Base-by-base conservation (phyloP, 1,140 invertebrate species). In the Dinoponera quadriceps region DNA sequence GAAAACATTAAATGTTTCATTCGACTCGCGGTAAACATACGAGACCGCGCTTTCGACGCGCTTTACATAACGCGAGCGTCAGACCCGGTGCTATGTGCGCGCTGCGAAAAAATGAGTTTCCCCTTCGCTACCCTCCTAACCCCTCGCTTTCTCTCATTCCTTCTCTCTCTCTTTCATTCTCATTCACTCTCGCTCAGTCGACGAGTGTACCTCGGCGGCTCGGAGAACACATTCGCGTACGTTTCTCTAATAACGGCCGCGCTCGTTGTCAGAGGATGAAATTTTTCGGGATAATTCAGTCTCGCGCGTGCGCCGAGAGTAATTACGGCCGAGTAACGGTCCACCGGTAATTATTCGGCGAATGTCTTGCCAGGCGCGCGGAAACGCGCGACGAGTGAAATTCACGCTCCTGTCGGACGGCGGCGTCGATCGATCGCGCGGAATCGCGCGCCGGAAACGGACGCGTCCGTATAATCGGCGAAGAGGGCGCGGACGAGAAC, bases 1-100 rank as follows among this genome's bases (percentile, higher is more conserved):
- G 59, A 75, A 75, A 77, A 77, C 33, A 29, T 65, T 51, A 65
- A 33, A 65, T 51, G 38, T 77, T 65, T 65, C 63, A 65, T 77
- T 65, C 27, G 44, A 63, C 49, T 27, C 14, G 20, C 18, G 29
- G 44, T 9, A 44, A 44, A 44, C 20, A 25, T n/a, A 3, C 14
- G n/a, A 65, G 2, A 51, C 33, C 51, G 20, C 44, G 62, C 49
- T 51, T 74, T 18, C 38, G 54, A 48, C 57, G n/a, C 9, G 59
- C 7, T 44, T 62, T 62, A 48, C 72, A 62, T 63, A 29, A 63
- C 4, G 73, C 59, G 29, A 75, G 29, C 49, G 57, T 63, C 49
- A n/a, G 63, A 63, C n/a, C n/a, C n/a, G 73, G 62, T 25, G 9
- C 29, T 14, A 55, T 0, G n/a, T n/a, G 9, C n/a, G 29, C 25